A percentile compares a stretch with the other conserved stretches of the same genome.
These are phyloP conservation scores for Falco concolor DNA, from an alignment of 2,797 vertebrate genomes.

Conservation along the genomic window DNA sequence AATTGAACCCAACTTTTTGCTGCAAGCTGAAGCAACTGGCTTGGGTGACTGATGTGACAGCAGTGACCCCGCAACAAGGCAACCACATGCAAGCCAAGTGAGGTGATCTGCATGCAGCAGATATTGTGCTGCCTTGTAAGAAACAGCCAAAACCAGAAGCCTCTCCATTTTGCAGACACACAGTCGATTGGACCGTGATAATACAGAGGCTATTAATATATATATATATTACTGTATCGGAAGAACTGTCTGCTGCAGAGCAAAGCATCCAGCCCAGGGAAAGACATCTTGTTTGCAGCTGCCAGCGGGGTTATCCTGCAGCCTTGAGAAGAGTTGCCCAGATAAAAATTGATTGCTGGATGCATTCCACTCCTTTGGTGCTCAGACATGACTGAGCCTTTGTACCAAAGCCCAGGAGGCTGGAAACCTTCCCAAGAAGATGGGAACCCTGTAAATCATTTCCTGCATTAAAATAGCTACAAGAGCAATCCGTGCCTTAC, in stretches of 20 bases:
- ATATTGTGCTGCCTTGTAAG: neutral
- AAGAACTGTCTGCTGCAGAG: neutral
- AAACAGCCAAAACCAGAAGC: neutral
- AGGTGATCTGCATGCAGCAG: neutral
- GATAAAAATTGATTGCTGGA: slow-evolving; percentile 43
- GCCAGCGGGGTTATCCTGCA: neutral
- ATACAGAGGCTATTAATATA: neutral
- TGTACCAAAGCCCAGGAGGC: slow-evolving; percentile 60
- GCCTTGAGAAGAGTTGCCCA: neutral
- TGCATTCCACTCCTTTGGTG: slow-evolving; percentile 40
- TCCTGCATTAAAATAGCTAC: slow-evolving; percentile 49
- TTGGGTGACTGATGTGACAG: neutral
- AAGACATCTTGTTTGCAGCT: slow-evolving; percentile 55
- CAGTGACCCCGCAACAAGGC: neutral
- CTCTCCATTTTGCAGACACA: neutral
- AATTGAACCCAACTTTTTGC: neutral
- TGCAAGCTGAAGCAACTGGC: neutral
- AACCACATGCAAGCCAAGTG: fast-evolving
- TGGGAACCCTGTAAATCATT: slow-evolving; percentile 54
- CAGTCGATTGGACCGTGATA: neutral
- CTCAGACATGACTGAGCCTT: slow-evolving; percentile 56
- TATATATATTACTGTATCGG: neutral
- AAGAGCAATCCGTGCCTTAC: neutral
- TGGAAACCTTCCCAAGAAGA: slow-evolving; percentile 55
- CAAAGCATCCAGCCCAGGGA: neutral